phyloP scores from a whole-genome alignment of 2,797 vertebrate genomes.

The Prunella strophiata region DNA sequence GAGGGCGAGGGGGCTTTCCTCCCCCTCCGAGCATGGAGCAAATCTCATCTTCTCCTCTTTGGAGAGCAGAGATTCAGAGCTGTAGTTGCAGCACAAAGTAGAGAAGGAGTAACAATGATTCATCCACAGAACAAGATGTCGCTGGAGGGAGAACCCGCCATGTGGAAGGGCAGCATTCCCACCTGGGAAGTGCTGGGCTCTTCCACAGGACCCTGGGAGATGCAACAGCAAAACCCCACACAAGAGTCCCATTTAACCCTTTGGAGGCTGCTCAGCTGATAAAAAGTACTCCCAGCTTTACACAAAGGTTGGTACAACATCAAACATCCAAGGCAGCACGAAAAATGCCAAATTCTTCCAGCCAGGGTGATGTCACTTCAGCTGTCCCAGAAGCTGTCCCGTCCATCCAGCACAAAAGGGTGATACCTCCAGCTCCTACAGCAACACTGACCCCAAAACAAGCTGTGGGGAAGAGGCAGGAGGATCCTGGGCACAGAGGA shows the following conservation, averaged over 20 bases:
- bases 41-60: neutral
- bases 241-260: neutral
- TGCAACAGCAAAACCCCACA: neutral
- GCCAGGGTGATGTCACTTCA: fast-evolving
- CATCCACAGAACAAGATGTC: slow-evolving; percentile 36
- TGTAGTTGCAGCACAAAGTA: slow-evolving; percentile 5
- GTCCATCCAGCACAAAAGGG: fast-evolving
- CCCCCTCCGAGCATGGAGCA: neutral
- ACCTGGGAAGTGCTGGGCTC: neutral
- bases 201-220: neutral
- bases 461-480: neutral
- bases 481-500: neutral
- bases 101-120: slow-evolving; percentile 10
- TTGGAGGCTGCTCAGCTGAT: neutral
- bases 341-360: fast-evolving
- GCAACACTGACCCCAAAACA: neutral
- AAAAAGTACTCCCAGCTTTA: neutral
- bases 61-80: slow-evolving; percentile 26
- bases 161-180: neutral
- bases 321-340: neutral
- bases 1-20: neutral
- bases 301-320: fast-evolving
- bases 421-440: neutral
- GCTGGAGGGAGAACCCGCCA: neutral
- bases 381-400: neutral